These are phyloP conservation scores for Pithecia hirsuta DNA, from an alignment of 2,797 vertebrate genomes.

Conservation along the genomic window DNA sequence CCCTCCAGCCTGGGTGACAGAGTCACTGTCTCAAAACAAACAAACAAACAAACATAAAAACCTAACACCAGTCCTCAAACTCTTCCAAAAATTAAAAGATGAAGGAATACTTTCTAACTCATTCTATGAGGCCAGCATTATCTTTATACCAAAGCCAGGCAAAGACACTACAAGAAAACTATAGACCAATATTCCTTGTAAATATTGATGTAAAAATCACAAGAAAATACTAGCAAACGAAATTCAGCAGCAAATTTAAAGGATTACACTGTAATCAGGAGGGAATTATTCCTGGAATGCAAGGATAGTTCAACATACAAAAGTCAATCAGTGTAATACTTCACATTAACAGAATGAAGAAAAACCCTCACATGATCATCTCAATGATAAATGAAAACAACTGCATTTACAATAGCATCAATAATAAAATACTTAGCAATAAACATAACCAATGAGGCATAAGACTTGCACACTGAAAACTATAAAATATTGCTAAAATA, in stretches of 20 bases:
- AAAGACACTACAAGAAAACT: neutral
- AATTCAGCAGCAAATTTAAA: conserved; percentile 39
- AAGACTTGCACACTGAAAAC: neutral
- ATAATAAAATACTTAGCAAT: conserved; percentile 16
- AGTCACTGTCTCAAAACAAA: neutral
- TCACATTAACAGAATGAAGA: conserved; percentile 3
- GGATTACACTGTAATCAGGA: neutral
- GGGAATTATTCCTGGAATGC: neutral
- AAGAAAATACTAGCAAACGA: neutral
- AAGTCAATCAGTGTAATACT: conserved; percentile 19
- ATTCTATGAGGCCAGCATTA: neutral
- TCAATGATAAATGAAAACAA: neutral
- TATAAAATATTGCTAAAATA: neutral
- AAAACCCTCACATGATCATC: neutral
- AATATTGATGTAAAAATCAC: conserved; percentile 9
- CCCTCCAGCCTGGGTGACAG: neutral
- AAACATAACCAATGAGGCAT: neutral
- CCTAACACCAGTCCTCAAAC: neutral
- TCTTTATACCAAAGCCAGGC: neutral
- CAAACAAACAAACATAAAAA: neutral
- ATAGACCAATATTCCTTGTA: neutral
- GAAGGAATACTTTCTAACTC: neutral
- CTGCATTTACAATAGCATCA: neutral
- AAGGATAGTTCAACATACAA: neutral
- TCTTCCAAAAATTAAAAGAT: neutral